Evolutionary conservation across 2,113 vertebrate genomes (phyloP).

Genomic region (Carettochelys insculpta): DNA sequence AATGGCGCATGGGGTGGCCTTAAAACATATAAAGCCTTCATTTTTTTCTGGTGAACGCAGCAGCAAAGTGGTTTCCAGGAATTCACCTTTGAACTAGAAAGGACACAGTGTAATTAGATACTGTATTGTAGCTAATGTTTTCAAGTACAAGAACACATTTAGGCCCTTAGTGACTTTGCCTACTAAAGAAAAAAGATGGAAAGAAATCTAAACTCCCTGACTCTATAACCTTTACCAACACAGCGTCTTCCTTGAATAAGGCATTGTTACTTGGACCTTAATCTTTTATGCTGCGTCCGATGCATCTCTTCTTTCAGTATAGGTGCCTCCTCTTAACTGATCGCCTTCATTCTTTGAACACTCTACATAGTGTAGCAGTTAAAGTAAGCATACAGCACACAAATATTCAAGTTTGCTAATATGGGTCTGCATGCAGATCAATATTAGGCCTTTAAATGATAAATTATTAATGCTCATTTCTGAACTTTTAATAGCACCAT

Average conservation of each 20-base stretch:
- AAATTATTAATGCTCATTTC: background rate
- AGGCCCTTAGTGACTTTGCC: background rate
- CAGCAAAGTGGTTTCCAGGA: slow-evolving; percentile 22
- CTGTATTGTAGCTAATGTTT: slow-evolving; percentile 26
- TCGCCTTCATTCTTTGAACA: background rate
- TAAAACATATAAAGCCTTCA: background rate
- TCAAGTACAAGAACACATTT: accelerated
- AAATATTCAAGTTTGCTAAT: background rate
- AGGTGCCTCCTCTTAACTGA: background rate
- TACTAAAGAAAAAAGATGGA: background rate
- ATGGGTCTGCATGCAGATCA: background rate
- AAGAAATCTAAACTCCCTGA: accelerated
- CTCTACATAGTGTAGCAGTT: background rate
- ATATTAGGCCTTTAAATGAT: background rate
- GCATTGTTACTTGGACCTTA: too few relatives aligned
- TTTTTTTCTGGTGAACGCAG: slow-evolving; percentile 44
- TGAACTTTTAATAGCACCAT: accelerated
- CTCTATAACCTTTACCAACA: accelerated
- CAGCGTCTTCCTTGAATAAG: background rate
- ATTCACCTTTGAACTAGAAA: slow-evolving; percentile 22
- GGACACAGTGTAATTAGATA: slow-evolving; percentile 23
- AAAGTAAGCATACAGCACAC: background rate
- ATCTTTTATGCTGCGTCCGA: accelerated
- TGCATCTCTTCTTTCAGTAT: background rate
- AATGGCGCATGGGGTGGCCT: background rate